Evolutionary conservation across 2,888 invertebrate genomes (phyloP).

Genomic region (Cyaniris semiargus): DNA sequence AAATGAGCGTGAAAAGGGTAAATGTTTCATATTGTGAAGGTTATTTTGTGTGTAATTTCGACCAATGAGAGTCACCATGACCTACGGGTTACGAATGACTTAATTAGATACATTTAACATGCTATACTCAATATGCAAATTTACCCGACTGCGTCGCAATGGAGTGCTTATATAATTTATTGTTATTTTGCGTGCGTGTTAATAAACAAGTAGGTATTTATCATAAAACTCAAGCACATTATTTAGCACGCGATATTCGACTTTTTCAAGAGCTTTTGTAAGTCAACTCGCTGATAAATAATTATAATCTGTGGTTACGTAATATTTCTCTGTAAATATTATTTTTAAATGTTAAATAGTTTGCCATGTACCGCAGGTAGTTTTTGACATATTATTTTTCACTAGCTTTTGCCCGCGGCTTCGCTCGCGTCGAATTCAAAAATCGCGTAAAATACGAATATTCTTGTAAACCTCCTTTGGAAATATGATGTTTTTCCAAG

Average conservation of each 20-base stretch:
- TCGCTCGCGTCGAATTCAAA: no score
- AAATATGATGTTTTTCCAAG: no score
- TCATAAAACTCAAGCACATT: slow-evolving; percentile 1
- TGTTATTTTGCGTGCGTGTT: slow-evolving; percentile 21
- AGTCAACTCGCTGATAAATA: not conserved
- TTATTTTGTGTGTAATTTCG: not conserved
- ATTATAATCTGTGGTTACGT: not conserved
- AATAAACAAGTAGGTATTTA: slow-evolving; percentile 19
- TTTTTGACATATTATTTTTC: not conserved
- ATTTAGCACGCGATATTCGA: slow-evolving; percentile 15
- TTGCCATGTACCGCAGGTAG: not conserved
- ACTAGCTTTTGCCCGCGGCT: no score
- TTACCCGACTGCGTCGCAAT: not conserved
- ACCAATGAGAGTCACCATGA: not conserved
- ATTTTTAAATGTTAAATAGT: not conserved
- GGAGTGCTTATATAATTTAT: slow-evolving; percentile 8
- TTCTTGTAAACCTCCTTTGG: no score
- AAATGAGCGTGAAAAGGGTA: not conserved
- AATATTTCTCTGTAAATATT: not conserved
- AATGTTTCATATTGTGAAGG: not conserved
- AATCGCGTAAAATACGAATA: no score
- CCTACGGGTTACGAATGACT: not conserved
- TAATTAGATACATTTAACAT: slow-evolving; percentile 3
- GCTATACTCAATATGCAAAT: not conserved
- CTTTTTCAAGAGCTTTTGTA: not conserved